A percentile compares a stretch with the other conserved stretches of the same genome.
Conservation (phyloP, 2,888 invertebrate species). For the Drosophila cracens region DNA sequence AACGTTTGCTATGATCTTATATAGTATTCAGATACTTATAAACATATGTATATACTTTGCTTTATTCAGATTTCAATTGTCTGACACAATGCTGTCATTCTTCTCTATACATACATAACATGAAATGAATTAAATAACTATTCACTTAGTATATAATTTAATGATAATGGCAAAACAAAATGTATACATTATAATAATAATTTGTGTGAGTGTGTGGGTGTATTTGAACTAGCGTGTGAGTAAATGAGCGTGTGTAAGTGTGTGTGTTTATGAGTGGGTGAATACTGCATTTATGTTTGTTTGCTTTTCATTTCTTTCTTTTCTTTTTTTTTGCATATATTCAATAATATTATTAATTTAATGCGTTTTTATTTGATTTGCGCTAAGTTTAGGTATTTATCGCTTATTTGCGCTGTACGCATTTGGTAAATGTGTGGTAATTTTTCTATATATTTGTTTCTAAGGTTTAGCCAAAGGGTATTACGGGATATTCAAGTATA, state of each 20-base stretch:
- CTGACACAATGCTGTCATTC: slow-evolving; percentile 53
- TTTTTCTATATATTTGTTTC: slow-evolving; percentile 59
- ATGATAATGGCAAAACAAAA: slow-evolving; percentile 52
- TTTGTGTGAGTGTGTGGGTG: slow-evolving; percentile 20
- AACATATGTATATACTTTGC: slow-evolving; percentile 52
- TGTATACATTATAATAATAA: slow-evolving; percentile 31
- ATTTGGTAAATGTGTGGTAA: slow-evolving; percentile 32
- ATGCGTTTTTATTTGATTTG: slow-evolving; percentile 16
- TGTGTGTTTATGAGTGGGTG: slow-evolving; percentile 14
- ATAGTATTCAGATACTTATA: background rate
- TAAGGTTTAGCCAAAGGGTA: slow-evolving; percentile 59
- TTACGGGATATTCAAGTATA: slow-evolving; percentile 47
- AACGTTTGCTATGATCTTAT: background rate
- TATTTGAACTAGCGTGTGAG: slow-evolving; percentile 19
- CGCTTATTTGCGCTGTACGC: slow-evolving; percentile 9
- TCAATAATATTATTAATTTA: slow-evolving; percentile 27
- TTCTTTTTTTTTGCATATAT: slow-evolving; percentile 13
- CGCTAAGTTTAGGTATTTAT: slow-evolving; percentile 23
- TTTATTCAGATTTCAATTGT: slow-evolving; percentile 67
- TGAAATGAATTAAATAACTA: slow-evolving; percentile 68
- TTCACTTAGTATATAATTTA: slow-evolving; percentile 54
- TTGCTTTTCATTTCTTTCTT: slow-evolving; percentile 3
- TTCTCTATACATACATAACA: slow-evolving; percentile 65
- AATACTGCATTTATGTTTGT: slow-evolving; percentile 23
- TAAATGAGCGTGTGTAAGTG: slow-evolving; percentile 11